Conservation (phyloP, 2,113 vertebrate genomes). For the Pygoscelis adeliae region DNA sequence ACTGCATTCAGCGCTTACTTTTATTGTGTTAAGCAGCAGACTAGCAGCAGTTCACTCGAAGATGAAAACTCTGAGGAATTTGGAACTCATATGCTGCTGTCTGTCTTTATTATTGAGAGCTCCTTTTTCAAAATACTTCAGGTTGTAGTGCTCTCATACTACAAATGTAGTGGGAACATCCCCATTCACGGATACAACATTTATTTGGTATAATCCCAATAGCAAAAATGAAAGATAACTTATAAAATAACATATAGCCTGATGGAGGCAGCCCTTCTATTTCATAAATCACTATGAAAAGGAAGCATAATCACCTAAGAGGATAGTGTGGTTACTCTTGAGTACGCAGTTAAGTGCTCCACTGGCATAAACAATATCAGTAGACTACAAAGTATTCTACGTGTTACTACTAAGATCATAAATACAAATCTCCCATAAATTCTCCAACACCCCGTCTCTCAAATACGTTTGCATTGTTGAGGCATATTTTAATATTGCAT, state of each 20-base stretch:
- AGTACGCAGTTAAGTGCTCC: neutral
- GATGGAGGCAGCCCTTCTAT: neutral
- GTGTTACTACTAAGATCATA: neutral
- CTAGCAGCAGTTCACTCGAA: neutral
- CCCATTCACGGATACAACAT: neutral
- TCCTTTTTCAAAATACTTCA: neutral
- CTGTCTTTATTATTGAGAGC: neutral
- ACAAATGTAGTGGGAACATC: neutral
- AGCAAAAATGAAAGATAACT: neutral
- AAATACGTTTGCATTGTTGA: constrained; percentile 69
- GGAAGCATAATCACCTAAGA: neutral
- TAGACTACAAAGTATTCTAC: neutral
- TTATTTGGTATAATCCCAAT: neutral
- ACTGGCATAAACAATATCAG: neutral
- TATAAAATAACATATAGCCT: neutral
- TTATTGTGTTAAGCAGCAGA: neutral
- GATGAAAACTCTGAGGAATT: neutral
- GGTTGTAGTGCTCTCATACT: neutral
- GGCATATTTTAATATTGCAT: constrained; percentile 79
- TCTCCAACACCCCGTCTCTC: neutral
- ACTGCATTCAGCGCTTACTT: constrained; percentile 18
- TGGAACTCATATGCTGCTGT: neutral
- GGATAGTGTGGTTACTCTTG: neutral
- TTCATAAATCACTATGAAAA: neutral
- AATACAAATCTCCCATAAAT: neutral